A percentile compares a stretch with the other conserved stretches of the same genome.
Evolutionary conservation across 2,113 vertebrate genomes (phyloP).

Genomic region (Camelus dromedarius): DNA sequence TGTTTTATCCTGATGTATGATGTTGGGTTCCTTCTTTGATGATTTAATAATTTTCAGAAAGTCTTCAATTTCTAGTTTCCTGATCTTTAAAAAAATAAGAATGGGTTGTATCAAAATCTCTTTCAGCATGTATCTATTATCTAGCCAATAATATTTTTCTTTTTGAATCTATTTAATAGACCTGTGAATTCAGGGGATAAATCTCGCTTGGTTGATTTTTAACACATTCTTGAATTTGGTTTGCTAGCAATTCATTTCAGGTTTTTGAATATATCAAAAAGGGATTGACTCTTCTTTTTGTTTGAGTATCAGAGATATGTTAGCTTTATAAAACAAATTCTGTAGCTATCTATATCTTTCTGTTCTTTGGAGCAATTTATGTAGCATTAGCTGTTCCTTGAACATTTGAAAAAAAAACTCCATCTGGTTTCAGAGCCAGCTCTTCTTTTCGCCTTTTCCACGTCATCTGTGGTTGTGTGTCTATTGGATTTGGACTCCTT

Average conservation of each 20-base stretch:
- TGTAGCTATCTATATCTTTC: slow-evolving; percentile 25
- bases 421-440: neutral
- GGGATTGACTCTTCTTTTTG: slow-evolving; percentile 39
- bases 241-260: slow-evolving; percentile 56
- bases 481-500: slow-evolving; percentile 41
- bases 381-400: slow-evolving; percentile 42
- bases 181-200: slow-evolving; percentile 44
- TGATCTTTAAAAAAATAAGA: slow-evolving; percentile 18
- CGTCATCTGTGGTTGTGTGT: neutral
- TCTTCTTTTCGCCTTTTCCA: neutral
- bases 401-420: slow-evolving; percentile 49
- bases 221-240: slow-evolving; percentile 17
- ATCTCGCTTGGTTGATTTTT: slow-evolving; percentile 47
- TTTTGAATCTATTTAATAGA: slow-evolving; percentile 21
- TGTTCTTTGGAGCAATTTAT: slow-evolving; percentile 47
- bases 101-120: neutral
- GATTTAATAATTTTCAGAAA: slow-evolving; percentile 60
- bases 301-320: slow-evolving; percentile 48
- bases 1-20: slow-evolving; percentile 47
- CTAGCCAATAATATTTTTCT: neutral
- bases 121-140: slow-evolving; percentile 17
- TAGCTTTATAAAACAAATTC: slow-evolving; percentile 60
- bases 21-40: slow-evolving; percentile 58
- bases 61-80: slow-evolving; percentile 48
- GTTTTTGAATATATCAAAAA: slow-evolving; percentile 49